Base-by-base conservation (phyloP, 1,140 invertebrate species). In the Drosophila repletoides region DNA sequence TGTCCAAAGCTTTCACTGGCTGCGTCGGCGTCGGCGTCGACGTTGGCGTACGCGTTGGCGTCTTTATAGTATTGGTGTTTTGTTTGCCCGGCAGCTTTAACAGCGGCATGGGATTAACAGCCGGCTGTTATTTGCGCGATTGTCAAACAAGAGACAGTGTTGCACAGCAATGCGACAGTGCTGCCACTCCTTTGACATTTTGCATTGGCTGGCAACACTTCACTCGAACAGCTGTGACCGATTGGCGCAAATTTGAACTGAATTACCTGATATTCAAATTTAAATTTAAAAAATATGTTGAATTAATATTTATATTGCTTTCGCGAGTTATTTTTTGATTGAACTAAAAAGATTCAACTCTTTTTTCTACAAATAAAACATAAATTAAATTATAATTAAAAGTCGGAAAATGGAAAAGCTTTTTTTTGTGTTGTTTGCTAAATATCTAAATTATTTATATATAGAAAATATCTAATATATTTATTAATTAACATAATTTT, bases 1-100 rank as follows among this genome's bases (percentile, higher is more conserved):
- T 68, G 28, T 6, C 26, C n/a, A 38, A 61, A 68, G 64, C 64
- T 68, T 63, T 68, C 48, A 21, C 48, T 38, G 58, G 10, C 29
- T 48, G 24, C 43, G 41, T 52, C 21, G 21, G 12, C 40, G 38
- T 34, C 19, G 14, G 56, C 59, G 36, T 49, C 24, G 15, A 17
- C 33, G 45, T 34, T 10, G 28, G 17, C 31, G 14, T 31, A 10
- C 28, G 15, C 59, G 52, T 65, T 48, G 55, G 55, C 31, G 41
- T 41, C 24, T 38, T 3, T 43, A 14, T 33, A 19, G 45, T 60
- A 34, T 34, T 55, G 40, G 34, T 49, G 17, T 19, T 40, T 58
- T 65, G 61, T 28, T 48, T 48, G 52, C 49, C 61, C 53, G 52
- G 52, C 61, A 40, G 48, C 40, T 12, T 22, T 52, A 52, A 46